These are phyloP conservation scores for Heliopora coerulea DNA, from an alignment of 92 coral and sea anemone genomes.

Conservation along the genomic window DNA sequence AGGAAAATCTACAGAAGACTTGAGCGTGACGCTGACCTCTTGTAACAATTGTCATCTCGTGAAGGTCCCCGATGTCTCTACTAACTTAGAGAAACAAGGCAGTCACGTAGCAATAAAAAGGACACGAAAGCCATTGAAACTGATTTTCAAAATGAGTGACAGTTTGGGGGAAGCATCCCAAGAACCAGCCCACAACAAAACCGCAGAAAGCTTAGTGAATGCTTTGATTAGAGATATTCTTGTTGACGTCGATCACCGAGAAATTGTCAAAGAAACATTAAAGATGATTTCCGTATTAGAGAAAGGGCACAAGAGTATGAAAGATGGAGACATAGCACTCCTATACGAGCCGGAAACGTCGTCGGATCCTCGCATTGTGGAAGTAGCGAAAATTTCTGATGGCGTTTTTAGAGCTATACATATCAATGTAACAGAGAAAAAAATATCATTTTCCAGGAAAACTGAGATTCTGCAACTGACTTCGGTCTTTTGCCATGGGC, in stretches of 20 bases:
- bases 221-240: neutral
- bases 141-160: constrained; percentile 2
- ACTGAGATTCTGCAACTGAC: neutral
- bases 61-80: neutral
- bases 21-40: neutral
- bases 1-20: neutral
- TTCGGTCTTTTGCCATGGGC: constrained; percentile 8
- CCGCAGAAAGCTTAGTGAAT: neutral
- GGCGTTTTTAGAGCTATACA: neutral
- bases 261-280: neutral
- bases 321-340: neutral
- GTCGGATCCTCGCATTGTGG: neutral
- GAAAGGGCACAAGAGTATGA: neutral
- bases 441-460: neutral
- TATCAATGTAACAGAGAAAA: neutral
- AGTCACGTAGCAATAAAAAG: neutral
- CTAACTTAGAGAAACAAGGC: neutral
- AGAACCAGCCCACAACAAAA: neutral
- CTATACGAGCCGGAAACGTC: neutral
- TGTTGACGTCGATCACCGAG: neutral
- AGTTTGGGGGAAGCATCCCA: neutral
- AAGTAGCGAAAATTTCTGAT: neutral
- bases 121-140: neutral
- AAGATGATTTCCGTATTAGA: neutral
- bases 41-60: neutral